Evolutionary conservation across 2,797 vertebrate genomes (phyloP).

Genomic region (Scyliorhinus canicula): DNA sequence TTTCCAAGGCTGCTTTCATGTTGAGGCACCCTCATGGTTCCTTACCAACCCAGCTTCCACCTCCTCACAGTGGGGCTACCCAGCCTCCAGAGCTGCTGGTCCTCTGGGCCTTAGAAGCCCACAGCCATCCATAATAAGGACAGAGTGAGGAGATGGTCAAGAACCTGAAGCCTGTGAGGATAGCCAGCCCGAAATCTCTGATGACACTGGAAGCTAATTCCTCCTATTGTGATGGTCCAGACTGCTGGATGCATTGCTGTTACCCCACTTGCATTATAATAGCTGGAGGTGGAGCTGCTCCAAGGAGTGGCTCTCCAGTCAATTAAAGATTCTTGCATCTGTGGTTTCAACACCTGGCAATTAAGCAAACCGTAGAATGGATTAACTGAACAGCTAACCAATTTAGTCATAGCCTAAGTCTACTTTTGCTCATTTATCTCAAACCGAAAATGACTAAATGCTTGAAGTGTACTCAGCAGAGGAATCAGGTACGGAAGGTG

Average conservation of each 20-base stretch:
- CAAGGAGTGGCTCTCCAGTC: too few species aligned
- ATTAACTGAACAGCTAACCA: neutral
- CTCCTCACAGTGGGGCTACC: too few species aligned
- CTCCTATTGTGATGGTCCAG: neutral
- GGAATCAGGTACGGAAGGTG: neutral
- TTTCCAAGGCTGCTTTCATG: too few species aligned
- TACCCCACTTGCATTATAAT: neutral
- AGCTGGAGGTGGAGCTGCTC: neutral
- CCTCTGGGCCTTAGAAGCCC: too few species aligned
- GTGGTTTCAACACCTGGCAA: neutral
- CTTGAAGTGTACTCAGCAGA: neutral
- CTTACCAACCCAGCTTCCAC: too few species aligned
- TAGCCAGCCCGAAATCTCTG: neutral
- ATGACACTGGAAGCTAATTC: neutral
- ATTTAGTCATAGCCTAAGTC: neutral
- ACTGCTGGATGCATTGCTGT: neutral
- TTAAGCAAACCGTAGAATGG: neutral
- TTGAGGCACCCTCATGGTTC: too few species aligned
- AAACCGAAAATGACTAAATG: neutral
- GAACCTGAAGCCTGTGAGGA: too few species aligned
- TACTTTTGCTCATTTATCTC: neutral
- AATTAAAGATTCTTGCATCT: neutral
- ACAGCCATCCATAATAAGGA: too few species aligned
- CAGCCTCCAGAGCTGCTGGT: too few species aligned
- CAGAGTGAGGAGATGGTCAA: too few species aligned